Base-by-base conservation (phyloP, 1,140 invertebrate species). In the Pinna nobilis region DNA sequence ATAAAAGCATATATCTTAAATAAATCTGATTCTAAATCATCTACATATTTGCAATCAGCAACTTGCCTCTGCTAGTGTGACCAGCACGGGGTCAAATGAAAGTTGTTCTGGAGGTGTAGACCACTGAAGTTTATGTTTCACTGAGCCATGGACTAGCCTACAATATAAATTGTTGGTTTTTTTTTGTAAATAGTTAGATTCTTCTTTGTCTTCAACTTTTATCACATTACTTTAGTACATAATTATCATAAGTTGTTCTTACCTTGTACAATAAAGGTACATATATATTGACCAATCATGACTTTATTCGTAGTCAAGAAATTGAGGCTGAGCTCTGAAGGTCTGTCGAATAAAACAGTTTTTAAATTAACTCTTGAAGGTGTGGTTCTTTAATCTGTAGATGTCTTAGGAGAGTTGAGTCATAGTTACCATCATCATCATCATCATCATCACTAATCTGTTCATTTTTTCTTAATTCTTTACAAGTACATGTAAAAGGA, bases 121-220 rank as follows among this genome's bases (percentile, higher is more conserved):
- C 88, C 88, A 89, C 9, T 76, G 74, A 30, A 89, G 50, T 69
- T 87, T 88, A 70, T 89, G 87, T 69, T 88, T 89, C 9, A 89
- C 87, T 74, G 87, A 88, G 18, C 88, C 88, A 82, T 89, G 88
- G 3, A 86, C 72, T n/a, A 89, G 77, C 70, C 87, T 88, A 64
- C 9, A 76, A 53, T n/a, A 18, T 28, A 53, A 9, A 15, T 3
- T 28, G 20, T 53, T 5, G 23, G 23, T 35, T 57, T 23, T 5
- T 3, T 47, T 47, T 47, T 47, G 6, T 18, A 47, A 47, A 18
- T 3, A 47, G 20, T 47, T 47, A 18, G 20, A 28, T 2, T 20
- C 18, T 5, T 15, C 20, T 53, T 53, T 53, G 18, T 28, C 15
- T 41, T 25, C 3, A 30, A 30, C 0, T 35, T 44, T 32, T 37